Evolutionary conservation across 2,797 vertebrate genomes (phyloP).

Genomic region (Pristis pectinata): DNA sequence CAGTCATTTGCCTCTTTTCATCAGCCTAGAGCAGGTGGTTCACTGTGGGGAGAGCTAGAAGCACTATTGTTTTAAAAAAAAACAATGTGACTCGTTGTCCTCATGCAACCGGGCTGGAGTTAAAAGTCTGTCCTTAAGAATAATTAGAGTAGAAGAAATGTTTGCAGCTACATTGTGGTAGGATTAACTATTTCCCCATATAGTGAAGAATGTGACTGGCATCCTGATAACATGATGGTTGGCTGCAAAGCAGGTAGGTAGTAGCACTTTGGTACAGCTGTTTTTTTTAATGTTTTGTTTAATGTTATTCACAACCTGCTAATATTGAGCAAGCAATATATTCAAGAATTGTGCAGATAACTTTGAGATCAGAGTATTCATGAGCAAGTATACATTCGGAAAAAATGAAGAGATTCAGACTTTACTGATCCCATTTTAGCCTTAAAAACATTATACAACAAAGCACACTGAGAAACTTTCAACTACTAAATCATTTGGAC

Average conservation of each 20-base stretch:
- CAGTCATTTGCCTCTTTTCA: too few species aligned
- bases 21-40: too few species aligned
- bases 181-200: too few species aligned
- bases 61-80: too few species aligned
- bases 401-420: neutral
- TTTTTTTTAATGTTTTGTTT: neutral
- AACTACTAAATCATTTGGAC: neutral
- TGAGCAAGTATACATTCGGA: neutral
- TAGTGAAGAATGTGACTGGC: too few species aligned
- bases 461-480: neutral
- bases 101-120: too few species aligned
- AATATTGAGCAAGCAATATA: neutral
- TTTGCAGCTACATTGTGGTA: too few species aligned
- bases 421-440: neutral
- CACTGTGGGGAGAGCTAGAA: too few species aligned
- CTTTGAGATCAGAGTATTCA: neutral
- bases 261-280: neutral
- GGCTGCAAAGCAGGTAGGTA: neutral
- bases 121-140: too few species aligned
- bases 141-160: too few species aligned
- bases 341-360: neutral
- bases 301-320: neutral
- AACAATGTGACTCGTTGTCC: too few species aligned
- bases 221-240: neutral
- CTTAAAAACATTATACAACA: neutral